Conservation (phyloP, 2,797 vertebrate species). For the Pachyuromys duprasi region DNA sequence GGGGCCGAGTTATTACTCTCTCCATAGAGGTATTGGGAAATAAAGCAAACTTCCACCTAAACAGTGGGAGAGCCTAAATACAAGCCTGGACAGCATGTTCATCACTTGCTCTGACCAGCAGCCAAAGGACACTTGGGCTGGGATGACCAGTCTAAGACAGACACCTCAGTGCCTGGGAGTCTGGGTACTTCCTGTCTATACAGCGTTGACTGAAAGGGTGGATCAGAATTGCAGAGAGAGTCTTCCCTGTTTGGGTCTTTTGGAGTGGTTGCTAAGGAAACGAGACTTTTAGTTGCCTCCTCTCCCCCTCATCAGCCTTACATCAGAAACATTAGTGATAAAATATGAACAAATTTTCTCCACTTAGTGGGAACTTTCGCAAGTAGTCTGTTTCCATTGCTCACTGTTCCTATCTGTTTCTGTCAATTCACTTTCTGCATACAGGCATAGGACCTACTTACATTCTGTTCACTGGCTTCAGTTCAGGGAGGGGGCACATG, state of each 20-base stretch:
- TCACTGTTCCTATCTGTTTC: not conserved
- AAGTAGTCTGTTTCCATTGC: not conserved
- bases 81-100: not conserved
- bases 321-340: not conserved
- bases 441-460: not conserved
- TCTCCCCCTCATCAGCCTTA: not conserved
- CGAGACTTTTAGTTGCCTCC: not conserved
- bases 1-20: slow-evolving; percentile 22
- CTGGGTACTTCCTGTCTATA: not conserved
- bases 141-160: not conserved
- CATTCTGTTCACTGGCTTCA: not conserved
- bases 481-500: not conserved
- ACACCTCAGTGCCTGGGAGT: not conserved
- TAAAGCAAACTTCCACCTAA: not conserved
- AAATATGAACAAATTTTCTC: not conserved
- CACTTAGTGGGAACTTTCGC: not conserved
- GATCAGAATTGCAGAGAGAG: not conserved
- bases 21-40: slow-evolving; percentile 48
- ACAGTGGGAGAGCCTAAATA: slow-evolving; percentile 16
- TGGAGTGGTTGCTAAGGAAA: not conserved
- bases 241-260: not conserved
- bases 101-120: not conserved
- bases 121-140: not conserved
- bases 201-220: too few species aligned
- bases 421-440: not conserved